phyloP scores from a whole-genome alignment of 1,140 invertebrate species.

The Apolygus lucorum region DNA sequence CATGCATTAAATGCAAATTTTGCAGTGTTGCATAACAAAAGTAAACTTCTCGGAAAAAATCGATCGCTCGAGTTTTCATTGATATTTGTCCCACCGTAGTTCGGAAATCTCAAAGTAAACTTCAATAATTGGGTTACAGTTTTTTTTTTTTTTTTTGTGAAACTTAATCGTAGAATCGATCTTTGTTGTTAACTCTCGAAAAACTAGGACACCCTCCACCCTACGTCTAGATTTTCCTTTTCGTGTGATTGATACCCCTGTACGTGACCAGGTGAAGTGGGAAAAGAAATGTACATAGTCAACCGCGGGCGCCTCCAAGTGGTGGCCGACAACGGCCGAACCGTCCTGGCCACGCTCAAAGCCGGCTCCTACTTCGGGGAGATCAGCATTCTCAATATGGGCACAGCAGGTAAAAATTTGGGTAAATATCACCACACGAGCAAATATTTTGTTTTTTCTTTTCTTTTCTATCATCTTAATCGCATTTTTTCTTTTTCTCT shows the following conservation, averaged over 20 bases:
- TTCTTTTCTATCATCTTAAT: slow-evolving; percentile 4
- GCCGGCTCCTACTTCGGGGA: slow-evolving; percentile 99
- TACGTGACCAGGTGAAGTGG: slow-evolving; percentile 76
- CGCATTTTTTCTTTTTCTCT: not conserved
- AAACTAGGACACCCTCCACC: not conserved
- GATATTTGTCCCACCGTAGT: too few species aligned
- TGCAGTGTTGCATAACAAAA: too few species aligned
- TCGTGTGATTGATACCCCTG: slow-evolving; percentile 31
- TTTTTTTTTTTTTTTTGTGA: too few species aligned
- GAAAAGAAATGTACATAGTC: slow-evolving; percentile 99
- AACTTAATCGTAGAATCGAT: too few species aligned
- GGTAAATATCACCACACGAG: slow-evolving; percentile 66
- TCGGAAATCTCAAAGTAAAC: too few species aligned
- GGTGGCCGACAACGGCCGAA: slow-evolving; percentile 93
- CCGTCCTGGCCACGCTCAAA: slow-evolving; percentile 90
- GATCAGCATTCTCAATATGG: slow-evolving; percentile 99
- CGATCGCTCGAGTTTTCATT: too few species aligned
- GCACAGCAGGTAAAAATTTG: slow-evolving; percentile 94
- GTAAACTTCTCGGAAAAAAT: too few species aligned
- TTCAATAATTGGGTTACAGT: too few species aligned
- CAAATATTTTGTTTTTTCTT: slow-evolving; percentile 29
- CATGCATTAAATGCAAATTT: too few species aligned
- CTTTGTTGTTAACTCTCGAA: slow-evolving; percentile 4
- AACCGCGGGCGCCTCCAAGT: slow-evolving; percentile 92
- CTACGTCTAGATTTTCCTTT: slow-evolving; percentile 4